Conservation (phyloP, 1,140 invertebrate species). For the Platorchestia sp. region DNA sequence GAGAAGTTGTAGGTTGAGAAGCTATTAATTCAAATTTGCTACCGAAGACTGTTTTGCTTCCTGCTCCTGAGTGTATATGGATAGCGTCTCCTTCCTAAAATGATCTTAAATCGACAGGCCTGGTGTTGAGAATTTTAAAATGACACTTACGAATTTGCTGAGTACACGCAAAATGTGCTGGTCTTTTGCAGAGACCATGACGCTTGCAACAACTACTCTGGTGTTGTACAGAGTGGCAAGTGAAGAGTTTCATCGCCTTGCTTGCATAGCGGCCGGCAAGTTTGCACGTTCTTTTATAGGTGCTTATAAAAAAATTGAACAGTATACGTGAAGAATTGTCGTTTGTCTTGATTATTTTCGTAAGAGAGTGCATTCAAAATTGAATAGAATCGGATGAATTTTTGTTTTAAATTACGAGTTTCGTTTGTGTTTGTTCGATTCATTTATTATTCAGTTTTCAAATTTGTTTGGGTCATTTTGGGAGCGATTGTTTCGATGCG, state of each 20-base stretch:
- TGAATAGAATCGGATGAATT: neutral
- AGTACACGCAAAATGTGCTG: neutral
- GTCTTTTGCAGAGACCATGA: neutral
- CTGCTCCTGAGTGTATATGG: no score
- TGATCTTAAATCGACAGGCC: no score
- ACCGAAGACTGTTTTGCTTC: no score
- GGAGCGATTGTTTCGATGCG: neutral
- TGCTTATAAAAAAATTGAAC: neutral
- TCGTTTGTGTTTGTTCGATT: neutral
- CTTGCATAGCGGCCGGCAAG: no score
- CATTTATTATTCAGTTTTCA: neutral
- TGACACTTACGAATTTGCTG: no score
- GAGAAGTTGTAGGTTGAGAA: no score
- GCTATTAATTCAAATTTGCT: no score
- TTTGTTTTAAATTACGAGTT: neutral
- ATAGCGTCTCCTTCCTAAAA: no score
- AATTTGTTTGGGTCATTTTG: neutral
- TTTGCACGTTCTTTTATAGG: neutral
- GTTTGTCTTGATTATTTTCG: neutral
- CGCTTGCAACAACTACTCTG: neutral
- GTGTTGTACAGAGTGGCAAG: no score
- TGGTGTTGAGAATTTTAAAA: no score
- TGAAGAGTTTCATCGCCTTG: no score
- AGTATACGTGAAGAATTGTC: neutral
- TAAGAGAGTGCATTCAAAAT: neutral